Percentiles rank a stretch among this genome's conserved stretches.
Evolutionary conservation across 2,113 vertebrate genomes (phyloP).

Genomic region (Pomatostomus ruficeps): DNA sequence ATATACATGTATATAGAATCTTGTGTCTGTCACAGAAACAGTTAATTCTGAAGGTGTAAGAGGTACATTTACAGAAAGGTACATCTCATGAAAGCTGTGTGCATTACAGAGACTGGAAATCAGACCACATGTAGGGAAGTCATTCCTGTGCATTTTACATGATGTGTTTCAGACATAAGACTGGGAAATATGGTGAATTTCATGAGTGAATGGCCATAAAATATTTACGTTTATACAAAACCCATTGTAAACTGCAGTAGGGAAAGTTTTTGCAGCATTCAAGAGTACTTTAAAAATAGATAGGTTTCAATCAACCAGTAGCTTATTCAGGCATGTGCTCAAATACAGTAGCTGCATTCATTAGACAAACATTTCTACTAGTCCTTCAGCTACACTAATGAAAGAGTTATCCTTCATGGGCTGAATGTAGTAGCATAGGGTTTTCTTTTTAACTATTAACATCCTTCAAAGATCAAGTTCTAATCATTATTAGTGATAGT

Average conservation of each 20-base stretch:
- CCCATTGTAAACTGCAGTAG: neutral
- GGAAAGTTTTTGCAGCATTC: slow-evolving; percentile 20
- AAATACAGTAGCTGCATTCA: slow-evolving; percentile 74
- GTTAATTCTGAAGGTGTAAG: neutral
- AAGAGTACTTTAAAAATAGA: slow-evolving; percentile 70
- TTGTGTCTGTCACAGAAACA: neutral
- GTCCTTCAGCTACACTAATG: slow-evolving; percentile 65
- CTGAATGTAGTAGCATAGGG: slow-evolving; percentile 6
- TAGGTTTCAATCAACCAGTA: slow-evolving; percentile 58
- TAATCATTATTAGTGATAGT: slow-evolving; percentile 11
- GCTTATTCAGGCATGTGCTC: slow-evolving; percentile 65
- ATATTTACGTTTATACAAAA: neutral
- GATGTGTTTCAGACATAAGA: neutral
- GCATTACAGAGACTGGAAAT: neutral
- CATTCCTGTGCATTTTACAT: neutral
- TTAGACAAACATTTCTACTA: slow-evolving; percentile 69
- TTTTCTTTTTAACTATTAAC: slow-evolving; percentile 46
- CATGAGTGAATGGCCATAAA: neutral
- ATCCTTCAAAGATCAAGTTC: slow-evolving; percentile 9
- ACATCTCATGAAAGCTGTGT: neutral
- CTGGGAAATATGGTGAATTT: neutral
- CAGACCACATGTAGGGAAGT: neutral
- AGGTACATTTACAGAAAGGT: neutral
- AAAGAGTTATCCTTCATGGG: slow-evolving; percentile 55
- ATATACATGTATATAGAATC: neutral